phyloP scores from a whole-genome alignment of 2,888 invertebrate genomes.

The Lithosia quadra region DNA sequence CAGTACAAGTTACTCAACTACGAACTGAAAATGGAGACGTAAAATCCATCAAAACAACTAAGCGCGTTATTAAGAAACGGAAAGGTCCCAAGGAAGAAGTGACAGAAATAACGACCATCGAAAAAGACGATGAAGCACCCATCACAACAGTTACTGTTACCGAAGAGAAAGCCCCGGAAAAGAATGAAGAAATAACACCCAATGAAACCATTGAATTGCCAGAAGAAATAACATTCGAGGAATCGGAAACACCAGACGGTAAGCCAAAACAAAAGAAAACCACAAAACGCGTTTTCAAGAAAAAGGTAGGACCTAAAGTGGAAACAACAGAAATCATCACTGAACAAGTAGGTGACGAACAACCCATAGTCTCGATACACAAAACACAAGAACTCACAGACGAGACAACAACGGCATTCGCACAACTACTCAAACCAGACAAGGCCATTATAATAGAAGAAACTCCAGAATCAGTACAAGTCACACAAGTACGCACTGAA shows the following conservation, averaged over 20 bases:
- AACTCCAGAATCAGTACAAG: conserved; percentile 68
- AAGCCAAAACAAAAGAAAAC: conserved; percentile 55
- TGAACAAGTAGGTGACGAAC: conserved; percentile 36
- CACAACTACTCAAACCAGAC: conserved; percentile 10
- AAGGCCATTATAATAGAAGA: conserved; percentile 36
- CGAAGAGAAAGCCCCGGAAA: conserved; percentile 5
- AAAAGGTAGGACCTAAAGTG: conserved; percentile 38
- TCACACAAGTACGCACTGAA: conserved; percentile 58
- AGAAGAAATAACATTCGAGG: conserved; percentile 43
- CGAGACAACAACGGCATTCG: conserved; percentile 21
- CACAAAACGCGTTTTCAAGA: conserved; percentile 27
- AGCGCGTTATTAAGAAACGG: conserved; percentile 35
- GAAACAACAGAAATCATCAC: conserved; percentile 49
- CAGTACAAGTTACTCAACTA: neutral
- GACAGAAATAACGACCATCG: conserved; percentile 41
- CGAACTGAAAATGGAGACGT: conserved; percentile 1
- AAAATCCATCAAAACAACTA: too few relatives aligned
- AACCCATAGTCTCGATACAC: conserved; percentile 18
- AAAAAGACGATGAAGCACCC: conserved; percentile 43
- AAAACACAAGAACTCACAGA: conserved; percentile 23
- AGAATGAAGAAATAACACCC: conserved; percentile 7
- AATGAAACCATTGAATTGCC: conserved; percentile 53
- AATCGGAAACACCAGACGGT: conserved; percentile 53
- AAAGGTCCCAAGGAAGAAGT: conserved; percentile 57
- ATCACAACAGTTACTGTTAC: conserved; percentile 31